These are phyloP conservation scores for Platycnemis pennipes DNA, from an alignment of 2,888 invertebrate species.

Conservation along the genomic window DNA sequence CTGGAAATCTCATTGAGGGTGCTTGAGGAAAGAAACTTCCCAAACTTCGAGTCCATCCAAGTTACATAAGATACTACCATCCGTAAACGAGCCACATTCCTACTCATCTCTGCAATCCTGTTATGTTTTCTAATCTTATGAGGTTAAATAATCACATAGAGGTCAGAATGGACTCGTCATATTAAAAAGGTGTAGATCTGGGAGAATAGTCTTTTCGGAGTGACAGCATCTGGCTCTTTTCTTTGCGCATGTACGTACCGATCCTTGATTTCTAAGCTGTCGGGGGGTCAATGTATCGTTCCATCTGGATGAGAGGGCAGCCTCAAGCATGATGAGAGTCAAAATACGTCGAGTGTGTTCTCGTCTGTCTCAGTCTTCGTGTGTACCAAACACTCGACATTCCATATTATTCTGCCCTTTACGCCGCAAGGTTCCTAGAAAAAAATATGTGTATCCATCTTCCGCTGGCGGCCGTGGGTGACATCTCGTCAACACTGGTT, in stretches of 20 bases:
- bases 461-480: background rate
- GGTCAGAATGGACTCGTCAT: background rate
- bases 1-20: background rate
- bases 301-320: background rate
- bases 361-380: background rate
- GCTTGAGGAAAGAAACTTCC: background rate
- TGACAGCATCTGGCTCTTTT: background rate
- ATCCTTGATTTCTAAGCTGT: background rate
- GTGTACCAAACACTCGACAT: constrained; percentile 11
- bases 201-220: background rate
- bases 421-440: background rate
- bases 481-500: constrained; percentile 12
- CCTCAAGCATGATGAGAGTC: background rate
- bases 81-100: no score
- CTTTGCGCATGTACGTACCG: background rate
- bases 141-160: background rate
- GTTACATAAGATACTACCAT: no score
- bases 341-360: background rate
- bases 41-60: background rate
- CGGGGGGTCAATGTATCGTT: constrained; percentile 38
- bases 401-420: constrained; percentile 35
- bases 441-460: background rate
- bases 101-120: no score
- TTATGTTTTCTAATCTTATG: background rate
- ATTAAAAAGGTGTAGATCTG: background rate